A percentile compares a stretch with the other conserved stretches of the same genome.
These are phyloP conservation scores for Antechinus flavipes DNA, from an alignment of 2,113 vertebrate species.

Conservation along the genomic window DNA sequence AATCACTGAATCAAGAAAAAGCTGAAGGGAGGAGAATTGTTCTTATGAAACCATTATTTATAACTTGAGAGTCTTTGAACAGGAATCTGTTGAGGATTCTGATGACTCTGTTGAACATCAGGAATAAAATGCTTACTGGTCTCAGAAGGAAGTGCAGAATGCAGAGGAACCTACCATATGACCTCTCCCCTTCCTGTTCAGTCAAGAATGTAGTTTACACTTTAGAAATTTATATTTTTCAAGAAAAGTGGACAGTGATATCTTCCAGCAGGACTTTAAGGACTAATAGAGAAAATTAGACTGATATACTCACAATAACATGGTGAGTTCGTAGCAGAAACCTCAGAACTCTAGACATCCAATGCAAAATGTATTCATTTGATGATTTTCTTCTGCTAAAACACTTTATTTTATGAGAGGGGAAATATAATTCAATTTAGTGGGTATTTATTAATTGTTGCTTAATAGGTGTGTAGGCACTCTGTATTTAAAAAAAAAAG, in stretches of 20 bases:
- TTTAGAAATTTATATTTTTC: background rate
- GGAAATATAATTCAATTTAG: background rate
- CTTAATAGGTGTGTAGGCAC: background rate
- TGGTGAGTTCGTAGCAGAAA: background rate
- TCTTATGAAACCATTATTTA: background rate
- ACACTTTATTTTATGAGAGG: background rate
- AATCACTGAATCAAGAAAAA: slow-evolving; percentile 5
- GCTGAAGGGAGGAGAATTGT: background rate
- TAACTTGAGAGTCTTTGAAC: background rate
- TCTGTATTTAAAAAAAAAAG: background rate
- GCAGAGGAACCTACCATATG: background rate
- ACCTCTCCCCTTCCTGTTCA: background rate
- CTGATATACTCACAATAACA: background rate
- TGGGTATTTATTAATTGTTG: background rate
- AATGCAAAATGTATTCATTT: background rate
- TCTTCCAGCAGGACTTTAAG: background rate
- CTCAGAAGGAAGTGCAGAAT: background rate
- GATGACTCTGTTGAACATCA: background rate
- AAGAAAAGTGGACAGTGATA: background rate
- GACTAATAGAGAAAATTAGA: background rate
- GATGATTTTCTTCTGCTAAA: background rate
- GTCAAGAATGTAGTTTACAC: background rate
- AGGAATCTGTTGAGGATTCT: background rate
- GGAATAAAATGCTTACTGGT: background rate
- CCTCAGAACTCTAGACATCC: background rate